These are phyloP conservation scores for Ameiurus melas DNA, from an alignment of 2,113 vertebrate species.

Conservation along the genomic window DNA sequence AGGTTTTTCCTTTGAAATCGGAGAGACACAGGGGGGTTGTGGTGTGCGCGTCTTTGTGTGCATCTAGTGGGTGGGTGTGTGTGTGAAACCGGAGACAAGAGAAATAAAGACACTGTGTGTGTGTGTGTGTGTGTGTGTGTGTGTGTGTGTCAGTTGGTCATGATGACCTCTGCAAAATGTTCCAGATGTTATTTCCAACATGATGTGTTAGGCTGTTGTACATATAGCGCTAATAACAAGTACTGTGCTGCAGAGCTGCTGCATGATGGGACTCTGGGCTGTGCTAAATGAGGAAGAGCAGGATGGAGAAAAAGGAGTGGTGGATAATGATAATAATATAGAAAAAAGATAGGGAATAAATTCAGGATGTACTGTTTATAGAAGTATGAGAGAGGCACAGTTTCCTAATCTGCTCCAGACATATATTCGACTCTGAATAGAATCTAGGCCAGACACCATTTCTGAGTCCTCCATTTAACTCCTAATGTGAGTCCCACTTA, in stretches of 20 bases:
- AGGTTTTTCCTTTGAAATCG: not conserved
- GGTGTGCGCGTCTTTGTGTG: not conserved
- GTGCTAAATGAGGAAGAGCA: slow-evolving; percentile 26
- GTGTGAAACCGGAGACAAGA: not conserved
- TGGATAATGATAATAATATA: slow-evolving; percentile 40
- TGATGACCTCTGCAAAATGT: not conserved
- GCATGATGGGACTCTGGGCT: slow-evolving; percentile 8
- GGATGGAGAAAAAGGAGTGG: slow-evolving; percentile 8
- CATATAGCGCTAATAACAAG: not conserved
- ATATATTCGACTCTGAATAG: slow-evolving; percentile 46
- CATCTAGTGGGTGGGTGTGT: not conserved
- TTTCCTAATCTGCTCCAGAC: slow-evolving; percentile 34
- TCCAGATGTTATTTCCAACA: slow-evolving; percentile 31
- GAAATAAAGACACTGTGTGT: not conserved
- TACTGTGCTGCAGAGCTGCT: slow-evolving; percentile 9
- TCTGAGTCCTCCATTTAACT: slow-evolving; percentile 39
- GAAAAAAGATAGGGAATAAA: slow-evolving; percentile 23
- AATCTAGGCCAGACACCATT: slow-evolving; percentile 57
- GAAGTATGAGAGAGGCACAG: slow-evolving; percentile 1
- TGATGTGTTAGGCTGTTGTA: not conserved
- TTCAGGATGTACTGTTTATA: not conserved
- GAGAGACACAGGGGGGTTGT: not conserved
- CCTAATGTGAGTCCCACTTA: slow-evolving; percentile 39
- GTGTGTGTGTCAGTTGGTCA: not conserved
- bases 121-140: not conserved